Conservation (phyloP, 2,888 invertebrate species). For the Diloba caeruleocephala region DNA sequence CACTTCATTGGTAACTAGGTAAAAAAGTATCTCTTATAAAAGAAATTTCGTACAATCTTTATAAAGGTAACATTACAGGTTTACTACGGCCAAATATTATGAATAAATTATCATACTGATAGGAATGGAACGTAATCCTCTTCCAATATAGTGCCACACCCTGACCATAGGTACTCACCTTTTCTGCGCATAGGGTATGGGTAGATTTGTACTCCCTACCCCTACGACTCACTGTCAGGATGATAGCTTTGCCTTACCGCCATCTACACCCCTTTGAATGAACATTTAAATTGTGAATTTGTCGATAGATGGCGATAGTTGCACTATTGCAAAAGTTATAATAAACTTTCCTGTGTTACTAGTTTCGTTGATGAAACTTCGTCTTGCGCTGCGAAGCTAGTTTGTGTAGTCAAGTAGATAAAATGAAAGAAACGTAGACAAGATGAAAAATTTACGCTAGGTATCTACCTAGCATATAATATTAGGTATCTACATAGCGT, state of each 20-base stretch:
- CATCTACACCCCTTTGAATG: constrained; percentile 11
- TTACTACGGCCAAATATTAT: constrained; percentile 1
- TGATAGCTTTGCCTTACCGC: background rate
- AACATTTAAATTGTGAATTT: background rate
- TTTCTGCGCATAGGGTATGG: constrained; percentile 10
- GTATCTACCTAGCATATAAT: too few relatives aligned
- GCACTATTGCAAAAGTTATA: constrained; percentile 8
- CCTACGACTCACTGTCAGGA: background rate
- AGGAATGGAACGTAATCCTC: constrained; percentile 10
- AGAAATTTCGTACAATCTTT: too few relatives aligned
- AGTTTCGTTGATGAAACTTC: constrained; percentile 12
- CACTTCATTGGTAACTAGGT: too few relatives aligned
- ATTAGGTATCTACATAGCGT: too few relatives aligned
- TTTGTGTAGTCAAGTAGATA: too few relatives aligned
- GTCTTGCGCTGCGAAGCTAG: background rate
- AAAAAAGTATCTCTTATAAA: too few relatives aligned
- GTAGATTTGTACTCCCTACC: background rate
- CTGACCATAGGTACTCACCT: constrained; percentile 13
- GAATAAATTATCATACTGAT: constrained; percentile 9
- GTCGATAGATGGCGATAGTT: constrained; percentile 15
- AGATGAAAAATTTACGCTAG: too few relatives aligned
- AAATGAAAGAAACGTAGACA: too few relatives aligned
- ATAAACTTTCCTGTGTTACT: background rate
- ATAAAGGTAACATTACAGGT: too few relatives aligned
- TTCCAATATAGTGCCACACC: constrained; percentile 1